Percentiles rank a stretch among this genome's conserved stretches.
phyloP scores from a whole-genome alignment of 2,888 invertebrate species.

The Epiblema foenella region DNA sequence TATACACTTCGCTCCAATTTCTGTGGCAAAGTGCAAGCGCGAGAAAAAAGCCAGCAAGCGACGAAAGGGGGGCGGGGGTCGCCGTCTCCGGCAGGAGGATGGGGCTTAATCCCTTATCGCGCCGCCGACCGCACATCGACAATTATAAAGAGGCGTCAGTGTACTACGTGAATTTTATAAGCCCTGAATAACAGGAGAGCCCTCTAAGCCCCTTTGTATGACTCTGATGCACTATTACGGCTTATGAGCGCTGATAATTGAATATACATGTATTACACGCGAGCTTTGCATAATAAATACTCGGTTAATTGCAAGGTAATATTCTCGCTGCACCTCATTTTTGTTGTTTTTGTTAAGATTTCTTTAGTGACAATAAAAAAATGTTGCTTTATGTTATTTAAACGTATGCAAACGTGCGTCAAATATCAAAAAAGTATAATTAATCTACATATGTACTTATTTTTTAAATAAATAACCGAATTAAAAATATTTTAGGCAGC shows the following conservation, averaged over 20 bases:
- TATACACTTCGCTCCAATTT: conserved; percentile 65
- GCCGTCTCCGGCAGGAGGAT: conserved; percentile 50
- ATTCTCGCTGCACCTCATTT: not conserved
- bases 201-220: conserved; percentile 40
- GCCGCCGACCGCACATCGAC: conserved; percentile 75
- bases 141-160: conserved; percentile 72
- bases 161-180: conserved; percentile 50
- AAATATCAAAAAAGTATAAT: too few species aligned
- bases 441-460: too few species aligned
- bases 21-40: conserved; percentile 74
- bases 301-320: not conserved
- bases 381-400: too few species aligned
- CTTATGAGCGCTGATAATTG: conserved; percentile 26
- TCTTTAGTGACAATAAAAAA: too few species aligned
- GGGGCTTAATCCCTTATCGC: conserved; percentile 76
- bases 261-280: conserved; percentile 12
- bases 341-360: not conserved
- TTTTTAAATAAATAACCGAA: too few species aligned
- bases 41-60: conserved; percentile 72
- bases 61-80: conserved; percentile 53
- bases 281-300: conserved; percentile 1
- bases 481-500: not conserved
- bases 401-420: not conserved
- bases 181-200: conserved; percentile 40
- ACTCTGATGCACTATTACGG: conserved; percentile 30